Conservation (phyloP, 2,888 invertebrate genomes). For the Andrena bucephala region DNA sequence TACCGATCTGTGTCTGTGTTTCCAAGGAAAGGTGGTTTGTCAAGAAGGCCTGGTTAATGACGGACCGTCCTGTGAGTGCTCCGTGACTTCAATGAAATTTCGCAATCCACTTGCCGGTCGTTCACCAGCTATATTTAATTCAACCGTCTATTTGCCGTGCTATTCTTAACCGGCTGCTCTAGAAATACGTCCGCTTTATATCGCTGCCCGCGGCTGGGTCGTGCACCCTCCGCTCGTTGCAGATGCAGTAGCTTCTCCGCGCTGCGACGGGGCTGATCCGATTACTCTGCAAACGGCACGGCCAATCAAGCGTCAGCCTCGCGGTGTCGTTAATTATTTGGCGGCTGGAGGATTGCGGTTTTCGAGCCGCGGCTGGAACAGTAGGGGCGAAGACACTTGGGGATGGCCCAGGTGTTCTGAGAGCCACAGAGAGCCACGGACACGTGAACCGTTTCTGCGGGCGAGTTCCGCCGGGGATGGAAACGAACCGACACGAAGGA, state of each 20-base stretch:
- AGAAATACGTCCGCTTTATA: conserved; percentile 78
- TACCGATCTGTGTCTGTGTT: not conserved
- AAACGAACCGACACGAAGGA: too few species aligned
- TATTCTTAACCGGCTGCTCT: conserved; percentile 82
- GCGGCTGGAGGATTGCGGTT: not conserved
- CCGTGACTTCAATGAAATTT: conserved; percentile 76
- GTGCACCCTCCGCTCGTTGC: conserved; percentile 68
- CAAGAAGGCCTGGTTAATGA: not conserved
- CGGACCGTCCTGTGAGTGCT: conserved; percentile 12
- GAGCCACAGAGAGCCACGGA: too few species aligned
- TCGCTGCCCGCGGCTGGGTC: conserved; percentile 67
- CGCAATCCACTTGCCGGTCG: conserved; percentile 78
- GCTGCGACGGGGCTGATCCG: conserved; percentile 3
- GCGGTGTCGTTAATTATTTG: not conserved
- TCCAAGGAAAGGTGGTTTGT: not conserved
- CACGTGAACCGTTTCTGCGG: too few species aligned
- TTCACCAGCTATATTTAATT: conserved; percentile 82
- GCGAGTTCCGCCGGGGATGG: too few species aligned
- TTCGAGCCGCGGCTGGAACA: too few species aligned
- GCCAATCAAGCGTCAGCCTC: conserved; percentile 5
- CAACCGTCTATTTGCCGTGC: conserved; percentile 80
- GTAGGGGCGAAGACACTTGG: too few species aligned
- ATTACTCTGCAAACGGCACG: conserved; percentile 13
- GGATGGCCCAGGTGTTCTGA: too few species aligned
- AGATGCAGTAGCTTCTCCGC: conserved; percentile 34